Percentiles rank a stretch among this genome's conserved stretches.
Conservation (phyloP, 2,888 invertebrate species). For the Eupithecia subfuscata region DNA sequence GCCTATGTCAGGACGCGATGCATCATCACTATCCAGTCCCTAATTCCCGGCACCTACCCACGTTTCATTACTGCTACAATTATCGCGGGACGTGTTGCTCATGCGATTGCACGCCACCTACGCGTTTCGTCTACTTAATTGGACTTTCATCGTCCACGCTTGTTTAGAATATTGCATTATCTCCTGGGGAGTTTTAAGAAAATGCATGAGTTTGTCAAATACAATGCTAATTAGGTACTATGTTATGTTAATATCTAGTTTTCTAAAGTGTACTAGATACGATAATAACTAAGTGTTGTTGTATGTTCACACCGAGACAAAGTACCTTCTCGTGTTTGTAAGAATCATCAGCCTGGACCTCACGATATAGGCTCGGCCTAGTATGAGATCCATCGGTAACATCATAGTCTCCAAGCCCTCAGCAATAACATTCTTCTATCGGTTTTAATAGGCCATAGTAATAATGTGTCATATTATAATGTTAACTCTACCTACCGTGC, state of each 20-base stretch:
- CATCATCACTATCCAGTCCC: slow-evolving; percentile 20
- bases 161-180: slow-evolving; percentile 21
- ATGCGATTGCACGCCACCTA: slow-evolving; percentile 35
- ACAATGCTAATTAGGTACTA: neutral
- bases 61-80: slow-evolving; percentile 54
- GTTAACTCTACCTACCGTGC: no score
- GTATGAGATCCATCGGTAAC: no score
- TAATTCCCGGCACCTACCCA: slow-evolving; percentile 57
- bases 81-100: slow-evolving; percentile 39
- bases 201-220: neutral
- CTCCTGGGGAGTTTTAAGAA: neutral
- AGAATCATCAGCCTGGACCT: no score
- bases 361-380: no score
- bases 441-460: no score
- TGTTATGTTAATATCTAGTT: neutral
- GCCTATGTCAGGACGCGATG: slow-evolving; percentile 14
- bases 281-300: no score
- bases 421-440: no score
- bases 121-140: slow-evolving; percentile 36
- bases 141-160: slow-evolving; percentile 37
- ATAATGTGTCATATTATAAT: no score
- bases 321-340: no score
- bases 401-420: no score
- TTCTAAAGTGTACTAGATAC: neutral
- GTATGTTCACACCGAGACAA: no score